Base-by-base conservation (phyloP, 2,888 invertebrate species). In the Linhomoeus sp. region DNA sequence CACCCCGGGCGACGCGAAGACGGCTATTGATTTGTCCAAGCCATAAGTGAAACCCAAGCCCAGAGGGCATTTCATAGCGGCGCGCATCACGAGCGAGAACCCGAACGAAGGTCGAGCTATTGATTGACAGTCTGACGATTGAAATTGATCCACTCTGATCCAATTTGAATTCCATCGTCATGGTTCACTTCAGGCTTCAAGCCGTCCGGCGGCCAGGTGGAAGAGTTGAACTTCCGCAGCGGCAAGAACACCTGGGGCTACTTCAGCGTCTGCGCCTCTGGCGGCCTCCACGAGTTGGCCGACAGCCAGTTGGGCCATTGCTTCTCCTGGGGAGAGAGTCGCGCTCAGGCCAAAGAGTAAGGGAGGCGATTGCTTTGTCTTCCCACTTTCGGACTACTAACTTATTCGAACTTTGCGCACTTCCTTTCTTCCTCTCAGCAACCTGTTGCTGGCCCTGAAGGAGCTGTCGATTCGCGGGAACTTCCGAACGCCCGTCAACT, bases 241-340 rank as follows among this genome's bases (percentile, higher is more conserved):
- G 90, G 87, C 47, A 92, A 94, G 71, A 92, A 99, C 67, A 94
- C 94, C 2, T 99, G 97, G 97, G 97, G 94, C 1, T 99, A 99
- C 70, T 97, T 97, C 73, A 92, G 90, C 58, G 94, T 99, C 48
- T 85, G 86, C 0, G 92, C 92, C 0, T 85, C 88, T 0, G 94
- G 97, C 1, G 94, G 94, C 0, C 75, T 99, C 15, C 97, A 99
- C 69, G 97, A 99, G 71, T 99, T 88, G 67, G 97, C 97, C 0
- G 97, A 99, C 68, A 94, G 94, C 0, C 97, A 97, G 70, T 99
- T 99, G 66, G 97, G 97, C 0, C 97, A 97, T 69, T 90, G 94
- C 67, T 99, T 97, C 72, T 90, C 92, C 0, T 92, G 92, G 87
- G 97, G 97, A 24, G 92, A 94, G 70, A 87, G 88, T 59, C 74